Base-by-base conservation (phyloP, 2,888 invertebrate species). In the Bibio marci region DNA sequence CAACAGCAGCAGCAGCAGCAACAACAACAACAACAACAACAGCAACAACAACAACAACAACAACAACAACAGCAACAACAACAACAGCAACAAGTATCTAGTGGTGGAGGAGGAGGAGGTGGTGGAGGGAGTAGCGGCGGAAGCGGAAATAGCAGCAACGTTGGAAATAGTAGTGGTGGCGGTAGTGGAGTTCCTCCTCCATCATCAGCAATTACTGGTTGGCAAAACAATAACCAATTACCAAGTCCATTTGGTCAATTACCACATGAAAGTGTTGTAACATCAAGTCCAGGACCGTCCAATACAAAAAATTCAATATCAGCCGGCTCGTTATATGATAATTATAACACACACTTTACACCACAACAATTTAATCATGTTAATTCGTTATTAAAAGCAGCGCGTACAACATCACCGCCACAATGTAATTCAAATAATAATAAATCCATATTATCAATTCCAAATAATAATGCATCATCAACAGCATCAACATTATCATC, bases 241-340 rank as follows among this genome's bases (percentile, higher is more conserved):
- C 73, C 73, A 28, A 79, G 80, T 52, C 79, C 81, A 2, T 80
- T 81, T 58, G 80, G 80, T 43, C 78, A 81, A 50, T 59, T 81
- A 52, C 80, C 80, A 14, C 80, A 81, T 57, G 80, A 81, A 60
- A 79, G 76, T 64, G 76, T 79, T 47, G 76, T 77, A 46, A 69
- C 75, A 14, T 70, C 70, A 34, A 71, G 74, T 37, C 70, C 73
- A 39, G 71, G 70, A 49, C 66, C 67, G 44, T 56, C 66, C 13
- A 66, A 71, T 30, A 66, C 73, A 22, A 70, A 76, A 25, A 73
- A 73, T 53, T 58, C 69, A 45, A 64, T 66, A 35, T 58, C 64
- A 46, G 45, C 53, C 35, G 50, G 59, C 7, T 60, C 68, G 6
- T 28, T 28, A 35, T 78, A 77, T 56, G 77, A 79, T 52, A 76